These are phyloP conservation scores for Ptiloglossa arizonensis DNA, from an alignment of 1,140 invertebrate genomes.

Conservation along the genomic window DNA sequence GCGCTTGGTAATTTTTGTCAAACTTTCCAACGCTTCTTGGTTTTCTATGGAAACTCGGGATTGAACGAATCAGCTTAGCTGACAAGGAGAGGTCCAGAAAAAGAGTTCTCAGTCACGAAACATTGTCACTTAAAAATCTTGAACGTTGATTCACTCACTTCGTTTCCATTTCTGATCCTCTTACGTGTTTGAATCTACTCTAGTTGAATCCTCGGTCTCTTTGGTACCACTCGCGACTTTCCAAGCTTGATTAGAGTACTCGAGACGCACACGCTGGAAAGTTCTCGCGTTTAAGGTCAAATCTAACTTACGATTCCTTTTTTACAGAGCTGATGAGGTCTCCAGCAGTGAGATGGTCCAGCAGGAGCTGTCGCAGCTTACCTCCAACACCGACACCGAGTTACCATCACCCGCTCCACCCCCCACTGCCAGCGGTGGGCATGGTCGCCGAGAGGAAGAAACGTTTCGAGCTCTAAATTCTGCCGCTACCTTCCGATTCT, in stretches of 20 bases:
- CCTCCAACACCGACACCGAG: conserved; percentile 77
- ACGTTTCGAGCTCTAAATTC: conserved; percentile 83
- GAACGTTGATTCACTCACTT: too few relatives aligned
- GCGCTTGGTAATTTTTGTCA: background rate
- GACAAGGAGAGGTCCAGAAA: background rate
- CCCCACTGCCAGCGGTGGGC: conserved; percentile 83
- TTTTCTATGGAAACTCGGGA: background rate
- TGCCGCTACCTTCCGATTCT: background rate
- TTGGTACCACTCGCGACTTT: background rate
- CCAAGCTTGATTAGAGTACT: background rate
- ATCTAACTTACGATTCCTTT: background rate
- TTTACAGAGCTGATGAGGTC: conserved; percentile 82
- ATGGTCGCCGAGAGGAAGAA: conserved; percentile 88
- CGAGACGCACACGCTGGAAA: too few relatives aligned
- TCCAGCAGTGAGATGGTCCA: conserved; percentile 78
- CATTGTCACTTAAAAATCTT: too few relatives aligned
- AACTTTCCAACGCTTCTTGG: background rate
- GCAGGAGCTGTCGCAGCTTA: conserved; percentile 80
- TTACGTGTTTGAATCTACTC: background rate
- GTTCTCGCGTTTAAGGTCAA: background rate
- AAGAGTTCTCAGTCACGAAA: too few relatives aligned
- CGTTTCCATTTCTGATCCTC: background rate
- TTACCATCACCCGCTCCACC: conserved; percentile 79
- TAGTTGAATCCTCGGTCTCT: background rate
- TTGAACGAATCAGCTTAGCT: background rate